Percentiles rank a stretch among this genome's conserved stretches.
These are phyloP conservation scores for Peromyscus melanophrys DNA, from an alignment of 2,797 vertebrate species.

Conservation along the genomic window DNA sequence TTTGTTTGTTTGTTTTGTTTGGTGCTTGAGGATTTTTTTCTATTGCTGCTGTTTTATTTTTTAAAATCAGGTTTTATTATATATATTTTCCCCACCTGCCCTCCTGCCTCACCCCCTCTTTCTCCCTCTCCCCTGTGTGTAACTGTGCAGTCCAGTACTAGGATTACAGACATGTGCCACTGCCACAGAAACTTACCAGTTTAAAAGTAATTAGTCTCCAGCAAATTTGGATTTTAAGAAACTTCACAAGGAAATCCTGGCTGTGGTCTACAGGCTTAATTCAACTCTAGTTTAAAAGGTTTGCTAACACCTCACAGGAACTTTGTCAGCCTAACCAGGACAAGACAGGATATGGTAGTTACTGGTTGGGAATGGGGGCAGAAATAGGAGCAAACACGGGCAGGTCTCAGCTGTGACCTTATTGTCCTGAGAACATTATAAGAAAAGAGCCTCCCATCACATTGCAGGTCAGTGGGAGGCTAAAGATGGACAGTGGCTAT, in stretches of 20 bases:
- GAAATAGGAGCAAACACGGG: neutral
- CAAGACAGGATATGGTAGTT: neutral
- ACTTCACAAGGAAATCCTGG: neutral
- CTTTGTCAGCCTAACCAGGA: neutral
- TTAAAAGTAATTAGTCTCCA: constrained; percentile 24
- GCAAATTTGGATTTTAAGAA: neutral
- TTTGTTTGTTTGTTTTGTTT: neutral
- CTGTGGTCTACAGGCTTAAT: neutral
- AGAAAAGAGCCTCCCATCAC: neutral
- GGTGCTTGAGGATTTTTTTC: neutral
- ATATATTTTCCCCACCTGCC: no score
- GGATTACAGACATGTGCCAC: neutral
- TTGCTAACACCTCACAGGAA: neutral
- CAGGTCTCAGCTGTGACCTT: neutral
- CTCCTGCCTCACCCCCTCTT: no score
- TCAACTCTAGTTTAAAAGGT: constrained; percentile 20
- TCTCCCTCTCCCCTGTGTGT: no score
- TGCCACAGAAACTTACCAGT: neutral
- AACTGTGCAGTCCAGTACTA: neutral
- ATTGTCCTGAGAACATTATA: neutral
- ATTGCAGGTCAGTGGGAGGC: neutral
- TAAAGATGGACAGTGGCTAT: neutral
- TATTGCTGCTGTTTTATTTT: neutral
- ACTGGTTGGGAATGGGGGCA: neutral
- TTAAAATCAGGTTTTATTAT: no score